Base-by-base conservation (phyloP, 2,113 vertebrate genomes). In the Cardinalis cardinalis region DNA sequence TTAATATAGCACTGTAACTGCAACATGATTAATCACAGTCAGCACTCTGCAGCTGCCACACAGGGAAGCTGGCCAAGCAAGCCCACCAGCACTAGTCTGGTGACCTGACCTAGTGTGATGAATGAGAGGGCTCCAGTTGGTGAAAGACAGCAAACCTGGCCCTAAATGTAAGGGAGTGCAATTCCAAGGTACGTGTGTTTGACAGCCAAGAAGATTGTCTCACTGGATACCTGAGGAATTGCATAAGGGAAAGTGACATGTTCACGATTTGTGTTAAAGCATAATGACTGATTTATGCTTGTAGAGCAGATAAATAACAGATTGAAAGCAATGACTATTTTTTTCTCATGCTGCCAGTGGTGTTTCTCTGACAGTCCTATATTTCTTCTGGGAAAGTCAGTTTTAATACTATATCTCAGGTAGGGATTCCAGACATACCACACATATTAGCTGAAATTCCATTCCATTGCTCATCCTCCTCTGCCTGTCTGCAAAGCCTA, bases 221-320 rank as follows among this genome's bases (percentile, higher is more conserved):
- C 78, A 73, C 46, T 46, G 65, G 49, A 68, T 87, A 80, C 32
- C 71, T 92, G 83, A 61, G 79, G 78, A 95, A 93, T 69, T 63
- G 82, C 32, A 94, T 18, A 16, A 31, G 31, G 34, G 55, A 95
- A 94, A 51, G 46, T 43, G 65, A 84, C 65, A 59, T 7, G 72
- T n/a, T 68, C 79, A 95, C 58, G 84, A 63, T 85, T 84, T 84
- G 44, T 79, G n/a, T 64, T 88, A 91, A 95, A 86, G 19, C 23
- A 44, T 74, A 68, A 90, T 71, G 92, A 86, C 69, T 56, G 85
- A 95, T 96, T 95, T 95, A 95, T 38, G 26, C 20, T 91, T 89
- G 41, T 60, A 74, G 88, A 89, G 53, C 55, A 92, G 87, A 91
- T 84, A 96, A 92, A 93, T 94, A 51, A 92, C 78, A 91, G 88